These are phyloP conservation scores for Zygothrica quintamaculata DNA, from an alignment of 2,888 invertebrate species.

Conservation along the genomic window DNA sequence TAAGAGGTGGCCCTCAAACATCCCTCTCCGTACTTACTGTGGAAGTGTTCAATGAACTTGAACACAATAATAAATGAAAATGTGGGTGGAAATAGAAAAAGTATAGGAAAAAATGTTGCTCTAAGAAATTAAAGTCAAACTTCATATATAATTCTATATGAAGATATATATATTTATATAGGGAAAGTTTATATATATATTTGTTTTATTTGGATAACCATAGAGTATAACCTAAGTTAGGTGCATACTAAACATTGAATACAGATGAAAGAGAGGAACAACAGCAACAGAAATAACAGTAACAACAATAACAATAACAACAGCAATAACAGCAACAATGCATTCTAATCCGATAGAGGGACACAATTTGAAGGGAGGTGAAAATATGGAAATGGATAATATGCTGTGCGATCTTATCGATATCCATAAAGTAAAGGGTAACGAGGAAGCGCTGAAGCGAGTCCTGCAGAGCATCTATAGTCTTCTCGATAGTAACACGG, in stretches of 20 bases:
- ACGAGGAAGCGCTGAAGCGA: conserved; percentile 39
- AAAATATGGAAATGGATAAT: conserved; percentile 42
- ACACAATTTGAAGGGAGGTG: conserved; percentile 18
- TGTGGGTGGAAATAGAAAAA: conserved; percentile 2
- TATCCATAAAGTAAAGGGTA: conserved; percentile 35
- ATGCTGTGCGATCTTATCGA: conserved; percentile 51
- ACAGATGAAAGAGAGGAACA: no score
- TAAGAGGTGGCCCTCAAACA: no score
- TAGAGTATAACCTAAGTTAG: conserved; percentile 11
- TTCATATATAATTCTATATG: background rate
- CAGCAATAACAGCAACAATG: no score
- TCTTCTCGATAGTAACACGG: conserved; percentile 23
- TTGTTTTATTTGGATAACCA: conserved; percentile 14
- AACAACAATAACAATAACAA: no score
- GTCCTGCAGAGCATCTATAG: conserved; percentile 45
- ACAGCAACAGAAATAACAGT: no score
- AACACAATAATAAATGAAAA: background rate
- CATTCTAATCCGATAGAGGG: background rate
- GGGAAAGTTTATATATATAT: conserved; percentile 8
- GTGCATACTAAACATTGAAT: background rate
- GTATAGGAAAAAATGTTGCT: background rate
- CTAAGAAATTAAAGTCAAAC: conserved; percentile 16
- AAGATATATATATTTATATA: background rate
- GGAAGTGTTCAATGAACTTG: conserved; percentile 54
- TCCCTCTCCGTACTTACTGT: no score